phyloP scores from a whole-genome alignment of 2,888 invertebrate genomes.

The Choreutis nemorana region DNA sequence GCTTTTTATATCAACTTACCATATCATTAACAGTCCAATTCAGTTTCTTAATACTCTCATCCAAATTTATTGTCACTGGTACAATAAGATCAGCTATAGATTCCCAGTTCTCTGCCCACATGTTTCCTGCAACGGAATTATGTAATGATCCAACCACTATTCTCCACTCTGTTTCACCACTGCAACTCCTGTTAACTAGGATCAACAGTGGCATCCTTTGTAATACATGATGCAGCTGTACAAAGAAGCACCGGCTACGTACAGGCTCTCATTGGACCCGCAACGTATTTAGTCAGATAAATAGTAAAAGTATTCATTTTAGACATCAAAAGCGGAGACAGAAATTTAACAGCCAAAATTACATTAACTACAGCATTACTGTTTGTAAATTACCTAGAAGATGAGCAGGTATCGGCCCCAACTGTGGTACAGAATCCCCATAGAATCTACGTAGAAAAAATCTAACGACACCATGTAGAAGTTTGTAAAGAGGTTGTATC shows the following conservation, averaged over 20 bases:
- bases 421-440: slow-evolving; percentile 56
- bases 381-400: slow-evolving; percentile 71
- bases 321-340: no score
- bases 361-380: no score
- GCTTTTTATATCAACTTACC: slow-evolving; percentile 30
- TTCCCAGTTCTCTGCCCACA: slow-evolving; percentile 79
- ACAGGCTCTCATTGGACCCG: no score
- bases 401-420: slow-evolving; percentile 73
- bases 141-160: no score
- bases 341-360: no score
- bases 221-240: no score
- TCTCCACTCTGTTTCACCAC: no score
- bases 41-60: slow-evolving; percentile 50
- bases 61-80: slow-evolving; percentile 56
- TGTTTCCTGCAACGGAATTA: slow-evolving; percentile 31
- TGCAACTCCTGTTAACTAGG: no score
- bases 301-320: no score
- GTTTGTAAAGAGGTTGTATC: slow-evolving; percentile 70
- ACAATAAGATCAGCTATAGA: slow-evolving; percentile 63
- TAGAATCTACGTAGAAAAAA: slow-evolving; percentile 65
- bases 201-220: no score
- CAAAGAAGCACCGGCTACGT: no score
- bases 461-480: slow-evolving; percentile 78
- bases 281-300: no score
- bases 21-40: slow-evolving; percentile 68